Evolutionary conservation across 2,888 invertebrate genomes (phyloP).

Genomic region (Uloborus plumipes): DNA sequence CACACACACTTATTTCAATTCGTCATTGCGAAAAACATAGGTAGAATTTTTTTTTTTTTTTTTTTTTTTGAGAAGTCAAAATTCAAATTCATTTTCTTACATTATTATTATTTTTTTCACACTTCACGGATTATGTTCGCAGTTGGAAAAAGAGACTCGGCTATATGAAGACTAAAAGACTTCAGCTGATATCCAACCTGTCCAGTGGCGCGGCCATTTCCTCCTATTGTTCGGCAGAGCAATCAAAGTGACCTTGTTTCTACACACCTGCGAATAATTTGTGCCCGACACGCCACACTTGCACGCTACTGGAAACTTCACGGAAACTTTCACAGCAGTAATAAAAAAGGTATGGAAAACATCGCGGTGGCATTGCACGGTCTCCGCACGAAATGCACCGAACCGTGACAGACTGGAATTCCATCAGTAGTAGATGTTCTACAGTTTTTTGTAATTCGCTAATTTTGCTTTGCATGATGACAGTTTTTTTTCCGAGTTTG

Average conservation of each 20-base stretch:
- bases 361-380: neutral
- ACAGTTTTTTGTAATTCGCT: neutral
- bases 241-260: slow-evolving; percentile 45
- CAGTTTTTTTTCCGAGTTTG: too few species aligned
- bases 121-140: neutral
- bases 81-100: too few species aligned
- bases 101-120: too few species aligned
- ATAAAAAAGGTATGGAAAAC: neutral
- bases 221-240: slow-evolving; percentile 31
- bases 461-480: neutral
- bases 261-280: slow-evolving; percentile 57
- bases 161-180: neutral
- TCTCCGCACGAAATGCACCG: neutral
- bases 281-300: slow-evolving; percentile 40
- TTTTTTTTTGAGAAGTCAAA: too few species aligned
- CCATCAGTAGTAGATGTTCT: slow-evolving; percentile 8
- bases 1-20: too few species aligned
- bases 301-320: slow-evolving; percentile 37
- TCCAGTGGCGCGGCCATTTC: slow-evolving; percentile 19
- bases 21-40: too few species aligned
- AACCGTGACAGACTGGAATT: slow-evolving; percentile 21
- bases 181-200: slow-evolving; percentile 30
- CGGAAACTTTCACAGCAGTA: neutral
- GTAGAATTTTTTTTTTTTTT: too few species aligned
- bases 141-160: neutral